Evolutionary conservation across 2,113 vertebrate species (phyloP).

Genomic region (Heteronetta atricapilla): DNA sequence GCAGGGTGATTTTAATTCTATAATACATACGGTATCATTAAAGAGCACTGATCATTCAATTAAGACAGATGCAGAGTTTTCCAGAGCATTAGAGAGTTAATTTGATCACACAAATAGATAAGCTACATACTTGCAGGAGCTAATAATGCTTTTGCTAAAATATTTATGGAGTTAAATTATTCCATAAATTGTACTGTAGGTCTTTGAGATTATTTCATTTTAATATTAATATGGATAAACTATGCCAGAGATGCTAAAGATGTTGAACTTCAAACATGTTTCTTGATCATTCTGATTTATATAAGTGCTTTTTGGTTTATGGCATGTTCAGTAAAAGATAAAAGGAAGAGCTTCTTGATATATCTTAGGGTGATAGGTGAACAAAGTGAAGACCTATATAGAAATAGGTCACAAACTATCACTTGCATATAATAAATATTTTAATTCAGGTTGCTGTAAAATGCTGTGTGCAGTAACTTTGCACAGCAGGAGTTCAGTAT

Average conservation of each 20-base stretch:
- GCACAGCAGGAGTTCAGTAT: background rate
- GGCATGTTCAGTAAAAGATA: constrained; percentile 14
- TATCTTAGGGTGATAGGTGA: constrained; percentile 42
- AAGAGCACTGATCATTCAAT: background rate
- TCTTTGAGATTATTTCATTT: constrained; percentile 6
- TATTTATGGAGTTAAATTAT: constrained; percentile 50
- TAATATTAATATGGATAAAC: constrained; percentile 43
- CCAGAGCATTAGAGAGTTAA: background rate
- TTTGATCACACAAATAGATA: background rate
- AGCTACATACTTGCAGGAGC: background rate
- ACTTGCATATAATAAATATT: constrained; percentile 8
- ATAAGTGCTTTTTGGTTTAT: background rate
- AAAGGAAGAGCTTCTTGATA: constrained; percentile 9
- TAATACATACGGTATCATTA: background rate
- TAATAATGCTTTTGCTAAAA: constrained; percentile 27
- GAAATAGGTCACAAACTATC: constrained; percentile 26
- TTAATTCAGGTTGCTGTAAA: background rate
- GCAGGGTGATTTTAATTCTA: background rate
- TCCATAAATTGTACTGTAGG: constrained; percentile 29
- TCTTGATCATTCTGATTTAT: constrained; percentile 27
- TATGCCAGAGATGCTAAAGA: constrained; percentile 19
- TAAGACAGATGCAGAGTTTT: background rate
- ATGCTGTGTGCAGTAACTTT: background rate
- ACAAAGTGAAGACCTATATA: background rate
- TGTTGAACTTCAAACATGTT: constrained; percentile 18